Percentiles rank a stretch among this genome's conserved stretches.
phyloP scores from a whole-genome alignment of 2,113 vertebrate species.

The Hemiscyllium ocellatum region DNA sequence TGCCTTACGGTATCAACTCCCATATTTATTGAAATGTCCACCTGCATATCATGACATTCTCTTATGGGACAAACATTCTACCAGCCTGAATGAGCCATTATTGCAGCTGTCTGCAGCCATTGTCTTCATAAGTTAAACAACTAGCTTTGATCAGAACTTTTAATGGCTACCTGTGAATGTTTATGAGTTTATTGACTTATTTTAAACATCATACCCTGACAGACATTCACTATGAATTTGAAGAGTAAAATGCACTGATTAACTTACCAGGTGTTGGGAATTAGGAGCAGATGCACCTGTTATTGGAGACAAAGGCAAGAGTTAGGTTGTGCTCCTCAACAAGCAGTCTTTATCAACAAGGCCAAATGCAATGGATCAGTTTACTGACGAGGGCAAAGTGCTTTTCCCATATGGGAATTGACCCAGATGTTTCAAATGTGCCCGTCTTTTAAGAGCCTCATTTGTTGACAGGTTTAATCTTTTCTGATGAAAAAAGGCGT shows the following conservation, averaged over 20 bases:
- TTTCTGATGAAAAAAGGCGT: not conserved
- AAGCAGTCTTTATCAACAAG: not conserved
- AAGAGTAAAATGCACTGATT: not conserved
- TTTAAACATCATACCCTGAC: not conserved
- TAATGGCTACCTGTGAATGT: not conserved
- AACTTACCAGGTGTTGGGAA: constrained; percentile 19
- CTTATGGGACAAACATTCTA: not conserved
- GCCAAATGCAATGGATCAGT: constrained; percentile 16
- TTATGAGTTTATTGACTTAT: constrained; percentile 30
- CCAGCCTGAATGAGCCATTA: not conserved
- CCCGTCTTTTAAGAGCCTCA: not conserved
- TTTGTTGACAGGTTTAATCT: constrained; percentile 31
- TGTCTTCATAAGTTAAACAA: constrained; percentile 17
- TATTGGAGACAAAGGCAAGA: not conserved
- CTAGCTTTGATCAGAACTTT: constrained; percentile 19
- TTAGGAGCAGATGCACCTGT: constrained; percentile 31
- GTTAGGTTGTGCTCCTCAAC: not conserved
- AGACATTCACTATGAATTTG: not conserved
- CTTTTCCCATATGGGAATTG: not conserved
- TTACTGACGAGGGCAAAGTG: not conserved
- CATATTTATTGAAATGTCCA: not conserved
- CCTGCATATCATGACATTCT: not conserved
- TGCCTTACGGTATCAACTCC: not conserved
- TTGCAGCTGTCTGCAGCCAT: constrained; percentile 26
- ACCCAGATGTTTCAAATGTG: constrained; percentile 14